phyloP scores from a whole-genome alignment of 2,888 invertebrate genomes.

The Pandemis heparana region DNA sequence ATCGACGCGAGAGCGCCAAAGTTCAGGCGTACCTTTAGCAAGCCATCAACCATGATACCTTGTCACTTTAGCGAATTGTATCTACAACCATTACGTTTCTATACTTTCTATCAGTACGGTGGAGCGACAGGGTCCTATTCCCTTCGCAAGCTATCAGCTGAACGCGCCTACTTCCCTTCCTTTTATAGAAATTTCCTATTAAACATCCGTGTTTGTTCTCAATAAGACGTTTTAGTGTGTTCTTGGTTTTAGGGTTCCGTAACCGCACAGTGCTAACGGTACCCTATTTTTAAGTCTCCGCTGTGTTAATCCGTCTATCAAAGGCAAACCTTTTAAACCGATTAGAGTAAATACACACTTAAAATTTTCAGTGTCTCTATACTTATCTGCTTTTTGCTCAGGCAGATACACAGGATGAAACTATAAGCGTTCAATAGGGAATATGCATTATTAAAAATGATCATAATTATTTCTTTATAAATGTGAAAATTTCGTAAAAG shows the following conservation, averaged over 20 bases:
- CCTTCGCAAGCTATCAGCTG: conserved; percentile 15
- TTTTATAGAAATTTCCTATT: conserved; percentile 40
- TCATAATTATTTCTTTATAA: too few relatives aligned
- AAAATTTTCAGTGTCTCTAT: too few relatives aligned
- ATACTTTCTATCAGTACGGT: not conserved
- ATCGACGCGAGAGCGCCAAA: not conserved
- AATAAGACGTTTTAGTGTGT: conserved; percentile 22
- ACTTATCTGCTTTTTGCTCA: too few relatives aligned
- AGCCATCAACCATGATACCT: conserved; percentile 14
- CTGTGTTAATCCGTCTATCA: too few relatives aligned
- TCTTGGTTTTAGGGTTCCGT: conserved; percentile 4
- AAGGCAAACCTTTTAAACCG: too few relatives aligned
- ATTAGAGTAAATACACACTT: too few relatives aligned
- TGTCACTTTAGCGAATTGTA: not conserved
- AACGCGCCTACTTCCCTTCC: conserved; percentile 41
- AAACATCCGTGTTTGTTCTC: conserved; percentile 39
- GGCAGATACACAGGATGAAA: too few relatives aligned
- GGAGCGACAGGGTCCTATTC: conserved; percentile 17
- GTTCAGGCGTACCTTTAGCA: conserved; percentile 5
- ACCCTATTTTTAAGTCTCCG: too few relatives aligned
- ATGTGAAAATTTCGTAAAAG: too few relatives aligned
- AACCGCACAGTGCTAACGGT: too few relatives aligned
- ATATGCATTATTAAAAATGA: too few relatives aligned
- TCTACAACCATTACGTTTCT: not conserved
- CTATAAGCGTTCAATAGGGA: too few relatives aligned